Percentiles rank a stretch among this genome's conserved stretches.
These are phyloP conservation scores for Noctua comes DNA, from an alignment of 2,888 invertebrate genomes.

Conservation along the genomic window DNA sequence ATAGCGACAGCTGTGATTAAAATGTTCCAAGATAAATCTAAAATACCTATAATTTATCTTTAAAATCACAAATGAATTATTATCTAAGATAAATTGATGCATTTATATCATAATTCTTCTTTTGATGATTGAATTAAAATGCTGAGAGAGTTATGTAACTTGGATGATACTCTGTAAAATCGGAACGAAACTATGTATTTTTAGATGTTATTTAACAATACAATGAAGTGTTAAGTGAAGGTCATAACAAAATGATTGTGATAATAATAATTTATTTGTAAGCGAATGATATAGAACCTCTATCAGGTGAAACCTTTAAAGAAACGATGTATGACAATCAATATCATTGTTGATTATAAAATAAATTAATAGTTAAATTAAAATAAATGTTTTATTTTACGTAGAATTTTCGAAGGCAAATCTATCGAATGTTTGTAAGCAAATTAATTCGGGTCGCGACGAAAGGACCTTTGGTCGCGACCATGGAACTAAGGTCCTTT, in stretches of 20 bases:
- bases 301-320: slow-evolving; percentile 13
- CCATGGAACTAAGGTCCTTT: not conserved
- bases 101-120: slow-evolving; percentile 8
- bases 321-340: not conserved
- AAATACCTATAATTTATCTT: not conserved
- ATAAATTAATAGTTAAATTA: slow-evolving; percentile 2
- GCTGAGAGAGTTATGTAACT: not conserved
- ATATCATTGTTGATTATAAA: slow-evolving; percentile 9
- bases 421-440: not conserved
- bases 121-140: not conserved
- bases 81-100: not conserved
- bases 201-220: not conserved
- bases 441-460: not conserved
- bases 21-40: not conserved
- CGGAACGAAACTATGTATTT: not conserved
- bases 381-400: slow-evolving; percentile 26
- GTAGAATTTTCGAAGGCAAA: not conserved
- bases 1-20: slow-evolving; percentile 9
- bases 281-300: not conserved
- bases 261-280: slow-evolving; percentile 17
- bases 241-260: slow-evolving; percentile 13
- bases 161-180: not conserved
- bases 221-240: not conserved
- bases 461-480: not conserved
- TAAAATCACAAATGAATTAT: not conserved